Evolutionary conservation across 2,888 invertebrate species (phyloP), one percentile per base, ranked within the genome.

Genomic region (Limenitis camilla): DNA sequence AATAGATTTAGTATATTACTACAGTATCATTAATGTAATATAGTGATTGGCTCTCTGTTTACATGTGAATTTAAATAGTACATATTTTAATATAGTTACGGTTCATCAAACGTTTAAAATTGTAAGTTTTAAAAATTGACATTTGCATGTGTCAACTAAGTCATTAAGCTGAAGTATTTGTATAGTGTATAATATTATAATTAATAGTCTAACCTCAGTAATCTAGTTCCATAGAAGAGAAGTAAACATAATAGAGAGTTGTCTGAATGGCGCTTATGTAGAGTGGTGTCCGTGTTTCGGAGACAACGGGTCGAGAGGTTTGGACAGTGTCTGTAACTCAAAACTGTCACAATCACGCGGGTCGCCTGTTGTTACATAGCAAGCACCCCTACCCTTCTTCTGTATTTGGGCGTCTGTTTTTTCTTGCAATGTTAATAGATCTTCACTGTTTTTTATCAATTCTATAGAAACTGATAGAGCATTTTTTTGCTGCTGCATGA

Each of bases 321-420:
- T 41, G 56, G 49, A 51, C 58, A 58, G 51, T 51, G 51, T 53
- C 56, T 56, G 56, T 57, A 55, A 57, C 53, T 53, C 74, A 74
- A 69, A 77, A 68, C 73, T 74, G 76, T 75, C 76, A 73, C 60
- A 49, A 58, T 66, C 74, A 74, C 68, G 65, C 71, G 65, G 67
- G 64, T 55, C 57, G 46, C 40, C 50, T 50, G 49, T 51, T 55
- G 56, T 58, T 19, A 19, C 19, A 51, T 42, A 52, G 36, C 43
- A 40, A 29, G 36, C 40, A 29, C 40, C 40, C 47, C 41, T 47
- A 47, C 40, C 53, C 56, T 48, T 48, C 44, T 48, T 50, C 49
- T 58, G 51, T 53, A 44, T 42, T 54, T 45, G 35, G 42, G 30
- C 51, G 48, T 48, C 41, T 49, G 39, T 40, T 54, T 56, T 53